These are phyloP conservation scores for Epinotia nisella DNA, from an alignment of 2,888 invertebrate species.

Conservation along the genomic window DNA sequence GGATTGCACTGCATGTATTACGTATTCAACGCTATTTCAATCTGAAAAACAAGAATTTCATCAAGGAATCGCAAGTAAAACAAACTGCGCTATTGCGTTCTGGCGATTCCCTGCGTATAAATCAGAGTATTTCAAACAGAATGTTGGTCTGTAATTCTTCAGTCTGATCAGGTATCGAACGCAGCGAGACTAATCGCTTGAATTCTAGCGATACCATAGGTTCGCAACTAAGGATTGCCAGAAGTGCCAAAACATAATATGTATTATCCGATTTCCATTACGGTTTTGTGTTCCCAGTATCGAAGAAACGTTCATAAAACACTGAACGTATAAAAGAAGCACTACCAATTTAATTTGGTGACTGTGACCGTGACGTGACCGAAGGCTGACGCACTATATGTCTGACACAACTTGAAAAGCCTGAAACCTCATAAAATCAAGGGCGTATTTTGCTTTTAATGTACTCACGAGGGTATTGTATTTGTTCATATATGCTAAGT, in stretches of 20 bases:
- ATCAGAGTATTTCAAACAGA: constrained; percentile 43
- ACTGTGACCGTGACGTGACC: constrained; percentile 33
- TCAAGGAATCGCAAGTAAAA: constrained; percentile 37
- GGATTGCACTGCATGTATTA: constrained; percentile 27
- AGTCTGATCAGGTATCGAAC: constrained; percentile 23
- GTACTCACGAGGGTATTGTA: background rate
- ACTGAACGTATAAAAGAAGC: constrained; percentile 32
- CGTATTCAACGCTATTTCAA: constrained; percentile 16
- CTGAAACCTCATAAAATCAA: constrained; percentile 41
- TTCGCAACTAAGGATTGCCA: background rate
- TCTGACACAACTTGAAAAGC: constrained; percentile 37
- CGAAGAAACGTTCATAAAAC: constrained; percentile 12
- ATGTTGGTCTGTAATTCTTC: constrained; percentile 38
- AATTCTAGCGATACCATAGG: constrained; percentile 15
- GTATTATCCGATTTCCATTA: background rate
- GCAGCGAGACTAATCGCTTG: constrained; percentile 30
- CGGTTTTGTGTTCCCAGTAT: constrained; percentile 7
- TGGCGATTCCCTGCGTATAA: constrained; percentile 43
- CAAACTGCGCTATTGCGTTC: constrained; percentile 35
- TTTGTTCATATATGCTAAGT: constrained; percentile 8
- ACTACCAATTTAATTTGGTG: constrained; percentile 32
- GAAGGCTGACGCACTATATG: constrained; percentile 20
- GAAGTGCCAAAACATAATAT: background rate
- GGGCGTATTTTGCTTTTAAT: constrained; percentile 18
- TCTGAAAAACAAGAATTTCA: constrained; percentile 34